Evolutionary conservation across 23 tunicate species (phyloP).

Genomic region (Botrylloides violaceus): DNA sequence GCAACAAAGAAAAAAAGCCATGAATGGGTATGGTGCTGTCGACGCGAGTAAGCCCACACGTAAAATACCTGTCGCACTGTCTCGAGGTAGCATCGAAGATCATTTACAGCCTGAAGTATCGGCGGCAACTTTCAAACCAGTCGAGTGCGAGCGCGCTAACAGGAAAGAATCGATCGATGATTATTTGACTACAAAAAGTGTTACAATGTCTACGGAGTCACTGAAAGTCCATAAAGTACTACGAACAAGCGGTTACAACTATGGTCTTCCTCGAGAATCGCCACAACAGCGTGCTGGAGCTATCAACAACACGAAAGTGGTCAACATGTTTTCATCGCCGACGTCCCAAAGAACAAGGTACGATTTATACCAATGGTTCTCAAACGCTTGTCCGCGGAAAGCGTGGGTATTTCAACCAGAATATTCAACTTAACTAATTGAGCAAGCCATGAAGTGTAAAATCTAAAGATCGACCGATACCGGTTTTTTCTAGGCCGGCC

Average conservation of each 20-base stretch:
- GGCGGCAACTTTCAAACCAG: background rate
- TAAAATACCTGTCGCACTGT: background rate
- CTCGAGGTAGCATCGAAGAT: background rate
- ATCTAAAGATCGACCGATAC: too few species aligned
- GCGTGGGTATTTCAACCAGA: too few species aligned
- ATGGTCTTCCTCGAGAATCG: conserved; percentile 13
- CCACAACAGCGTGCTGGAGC: background rate
- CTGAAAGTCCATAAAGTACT: conserved; percentile 12
- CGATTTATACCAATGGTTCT: background rate
- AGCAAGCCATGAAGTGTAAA: too few species aligned
- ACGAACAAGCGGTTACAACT: conserved; percentile 7
- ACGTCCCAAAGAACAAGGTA: background rate
- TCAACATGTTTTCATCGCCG: background rate
- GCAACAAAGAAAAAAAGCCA: background rate
- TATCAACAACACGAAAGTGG: background rate
- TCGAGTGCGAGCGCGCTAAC: background rate
- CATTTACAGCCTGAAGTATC: background rate
- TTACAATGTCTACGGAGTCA: conserved; percentile 13
- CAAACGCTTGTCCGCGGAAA: too few species aligned
- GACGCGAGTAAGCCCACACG: background rate
- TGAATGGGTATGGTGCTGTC: too few species aligned
- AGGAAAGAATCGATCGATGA: background rate
- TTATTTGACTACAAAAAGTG: background rate
- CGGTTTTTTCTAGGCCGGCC: too few species aligned
- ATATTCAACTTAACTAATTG: too few species aligned